phyloP scores from a whole-genome alignment of 2,888 invertebrate genomes.

The Uloborus plumipes region DNA sequence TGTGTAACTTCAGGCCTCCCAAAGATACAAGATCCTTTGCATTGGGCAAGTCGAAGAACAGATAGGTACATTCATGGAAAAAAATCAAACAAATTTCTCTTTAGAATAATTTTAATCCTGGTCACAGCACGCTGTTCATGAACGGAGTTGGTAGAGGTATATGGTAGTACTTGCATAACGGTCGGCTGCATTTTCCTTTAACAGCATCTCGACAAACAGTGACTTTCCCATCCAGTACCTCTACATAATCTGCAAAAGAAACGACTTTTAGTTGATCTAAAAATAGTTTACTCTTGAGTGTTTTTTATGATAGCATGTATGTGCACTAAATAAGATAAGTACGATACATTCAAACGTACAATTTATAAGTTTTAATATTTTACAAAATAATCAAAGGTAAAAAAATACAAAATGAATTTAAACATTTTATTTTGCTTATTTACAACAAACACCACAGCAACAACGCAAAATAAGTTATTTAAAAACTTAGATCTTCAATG shows the following conservation, averaged over 20 bases:
- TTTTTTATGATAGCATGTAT: no score
- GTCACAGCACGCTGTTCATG: conserved; percentile 61
- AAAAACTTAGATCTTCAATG: no score
- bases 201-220: conserved; percentile 96
- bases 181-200: conserved; percentile 91
- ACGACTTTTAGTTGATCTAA: not conserved
- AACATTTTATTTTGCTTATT: no score
- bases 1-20: conserved; percentile 26
- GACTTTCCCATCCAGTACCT: conserved; percentile 94
- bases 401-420: no score
- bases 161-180: conserved; percentile 97
- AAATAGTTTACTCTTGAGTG: no score
- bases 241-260: conserved; percentile 84
- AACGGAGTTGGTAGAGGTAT: conserved; percentile 77
- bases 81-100: conserved; percentile 29
- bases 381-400: no score
- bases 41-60: conserved; percentile 20
- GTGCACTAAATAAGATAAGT: no score
- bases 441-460: no score
- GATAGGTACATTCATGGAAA: conserved; percentile 34
- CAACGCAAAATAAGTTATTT: no score
- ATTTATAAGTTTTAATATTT: no score
- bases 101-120: conserved; percentile 16
- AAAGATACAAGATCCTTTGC: conserved; percentile 14
- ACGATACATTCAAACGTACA: no score